Base-by-base conservation (phyloP, 2,888 invertebrate genomes). In the Xestia rhomboidea region DNA sequence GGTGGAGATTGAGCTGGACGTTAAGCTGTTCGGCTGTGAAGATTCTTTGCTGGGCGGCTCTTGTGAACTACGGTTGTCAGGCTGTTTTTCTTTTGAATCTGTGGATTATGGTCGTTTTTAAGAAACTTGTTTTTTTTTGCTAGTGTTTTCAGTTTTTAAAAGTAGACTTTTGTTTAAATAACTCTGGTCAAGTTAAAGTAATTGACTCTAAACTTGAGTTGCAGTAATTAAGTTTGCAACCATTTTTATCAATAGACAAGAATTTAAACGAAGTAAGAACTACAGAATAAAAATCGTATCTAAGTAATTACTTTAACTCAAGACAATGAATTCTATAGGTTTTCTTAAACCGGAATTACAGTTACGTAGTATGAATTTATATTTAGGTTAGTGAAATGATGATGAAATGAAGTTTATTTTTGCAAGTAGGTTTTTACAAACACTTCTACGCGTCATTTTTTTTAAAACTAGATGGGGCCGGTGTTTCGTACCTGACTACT, bases 21-120 rank as follows among this genome's bases (percentile, higher is more conserved):
- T 95, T 1, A 96, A 87, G 70, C 96, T 96, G 92, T 95, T 94
- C 0, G 96, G 94, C 81, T 96, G 96, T 3, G 96, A 96, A 0
- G 94, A 92, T 51, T 96, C 96, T 90, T 95, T 96, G 87, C 95
- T 94, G 51, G 88, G 89, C 0, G 95, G 94, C 60, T 96, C 96
- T 89, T 95, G 95, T 4, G 95, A 95, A 82, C 90, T 93, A 60
- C 96, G 91, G 68, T 80, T 91, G 24, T 95, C 95, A 10, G 92
- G 77, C 72, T 92, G 88, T 83, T 95, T 96, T 15, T 96, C 96
- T 91, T 96, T 96, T 77, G 95, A 91, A 87, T 94, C 94, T 94
- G 92, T 51, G 81, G 15, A 68, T 51, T 57, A 4, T 15, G 7
- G 46, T 27, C 24, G 11, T 62, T 41, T 60, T 57, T 57, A 15